These are phyloP conservation scores for Neodiprion virginianus DNA, from an alignment of 1,140 invertebrate species.

Conservation along the genomic window DNA sequence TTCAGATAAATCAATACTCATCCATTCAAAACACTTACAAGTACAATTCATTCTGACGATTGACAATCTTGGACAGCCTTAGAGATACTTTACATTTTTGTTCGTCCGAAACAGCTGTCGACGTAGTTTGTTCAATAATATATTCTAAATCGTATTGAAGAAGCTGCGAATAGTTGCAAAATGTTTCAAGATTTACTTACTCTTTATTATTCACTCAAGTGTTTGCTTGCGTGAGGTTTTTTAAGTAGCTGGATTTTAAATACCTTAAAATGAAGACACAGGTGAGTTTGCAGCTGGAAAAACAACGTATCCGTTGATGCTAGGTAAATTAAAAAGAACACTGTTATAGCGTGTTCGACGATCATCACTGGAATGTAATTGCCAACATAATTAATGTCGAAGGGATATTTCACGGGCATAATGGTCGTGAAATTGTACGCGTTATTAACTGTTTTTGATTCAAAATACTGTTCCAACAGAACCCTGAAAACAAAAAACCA, in stretches of 20 bases:
- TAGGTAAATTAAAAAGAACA: neutral
- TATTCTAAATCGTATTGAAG: neutral
- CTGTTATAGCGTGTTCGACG: neutral
- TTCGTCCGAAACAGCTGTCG: neutral
- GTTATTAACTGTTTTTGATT: neutral
- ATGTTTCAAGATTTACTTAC: neutral
- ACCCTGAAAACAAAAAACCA: neutral
- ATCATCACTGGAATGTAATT: neutral
- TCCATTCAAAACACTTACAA: neutral
- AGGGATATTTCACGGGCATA: neutral
- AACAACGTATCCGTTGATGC: neutral
- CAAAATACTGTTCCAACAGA: neutral
- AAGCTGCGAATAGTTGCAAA: neutral
- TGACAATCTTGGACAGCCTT: neutral
- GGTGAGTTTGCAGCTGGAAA: neutral
- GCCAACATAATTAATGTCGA: neutral
- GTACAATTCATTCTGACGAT: neutral
- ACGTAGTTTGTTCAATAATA: neutral
- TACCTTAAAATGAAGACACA: neutral
- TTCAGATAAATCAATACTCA: neutral
- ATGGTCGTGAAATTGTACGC: conserved; percentile 2
- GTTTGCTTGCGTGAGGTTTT: neutral
- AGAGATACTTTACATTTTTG: neutral
- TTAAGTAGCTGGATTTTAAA: neutral
- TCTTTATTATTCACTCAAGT: neutral